Evolutionary conservation across 2,113 vertebrate genomes (phyloP).

Genomic region (Cervus canadensis): DNA sequence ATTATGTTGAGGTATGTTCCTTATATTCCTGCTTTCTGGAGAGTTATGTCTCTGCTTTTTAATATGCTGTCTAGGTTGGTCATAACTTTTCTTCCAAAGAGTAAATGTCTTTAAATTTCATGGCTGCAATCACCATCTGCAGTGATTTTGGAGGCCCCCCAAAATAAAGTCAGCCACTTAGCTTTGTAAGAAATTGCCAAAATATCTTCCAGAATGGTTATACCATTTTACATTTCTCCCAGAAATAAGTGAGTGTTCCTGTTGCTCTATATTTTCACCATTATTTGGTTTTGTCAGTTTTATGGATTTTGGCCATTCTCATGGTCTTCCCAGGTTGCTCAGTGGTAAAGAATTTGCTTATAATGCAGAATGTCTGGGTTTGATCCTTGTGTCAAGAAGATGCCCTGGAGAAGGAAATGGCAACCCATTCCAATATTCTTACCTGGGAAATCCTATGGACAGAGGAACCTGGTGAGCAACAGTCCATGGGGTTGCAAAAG

Average conservation of each 20-base stretch:
- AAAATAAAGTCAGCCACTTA: not conserved
- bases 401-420: no score
- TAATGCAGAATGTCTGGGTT: no score
- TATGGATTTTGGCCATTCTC: no score
- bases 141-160: not conserved
- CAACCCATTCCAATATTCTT: not conserved
- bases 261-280: no score
- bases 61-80: not conserved
- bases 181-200: not conserved
- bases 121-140: not conserved
- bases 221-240: no score
- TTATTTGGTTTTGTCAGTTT: no score
- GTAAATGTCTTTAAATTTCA: fast-evolving
- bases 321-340: no score
- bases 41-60: not conserved
- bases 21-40: no score
- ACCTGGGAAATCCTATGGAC: not conserved
- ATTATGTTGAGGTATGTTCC: no score
- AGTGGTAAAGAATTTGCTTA: no score
- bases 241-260: no score
- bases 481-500: not conserved
- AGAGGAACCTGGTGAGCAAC: not conserved
- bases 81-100: not conserved
- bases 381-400: no score
- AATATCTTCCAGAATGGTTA: not conserved